Evolutionary conservation across 2,113 vertebrate species (phyloP), one percentile per base, ranked within the genome.

Genomic region (Catharus minimus): DNA sequence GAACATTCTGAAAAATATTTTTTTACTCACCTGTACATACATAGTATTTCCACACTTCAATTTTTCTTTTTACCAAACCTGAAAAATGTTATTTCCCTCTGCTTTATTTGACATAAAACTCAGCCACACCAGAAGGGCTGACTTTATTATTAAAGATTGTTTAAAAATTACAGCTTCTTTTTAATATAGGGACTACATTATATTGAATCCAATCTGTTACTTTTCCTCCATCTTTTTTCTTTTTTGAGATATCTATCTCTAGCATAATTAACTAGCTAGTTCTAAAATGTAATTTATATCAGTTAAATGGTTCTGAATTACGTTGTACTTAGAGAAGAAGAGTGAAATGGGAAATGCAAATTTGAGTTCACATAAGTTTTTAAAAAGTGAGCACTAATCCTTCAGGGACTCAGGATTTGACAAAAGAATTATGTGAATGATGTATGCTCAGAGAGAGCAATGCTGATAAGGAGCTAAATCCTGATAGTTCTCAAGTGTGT

Each of bases 271-370:
- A 71, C 62, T 84, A 82, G 66, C 43, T 89, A 38, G 50, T 90
- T 92, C 77, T 91, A 82, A 97, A 94, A 74, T 89, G 65, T 61
- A 95, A 90, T 95, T 93, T 91, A 75, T 95, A 94, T 96, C 39
- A 92, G 50, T 81, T 58, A 93, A 61, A 91, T 76, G 21, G 18
- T n/a, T 75, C 90, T 77, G 86, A 76, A 90, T 93, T 87, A 83
- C 44, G 28, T 71, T 88, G 20, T 86, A 86, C 39, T 93, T 82
- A 84, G 33, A 89, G 24, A 92, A 47, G 75, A 46, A 85, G 36
- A 67, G 20, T 78, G 49, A 92, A 90, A 94, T 41, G 53, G 27
- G 33, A 96, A 94, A 96, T 86, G 90, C 44, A 91, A 62, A 96
- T 87, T 49, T 88, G 61, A 88, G 78, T 69, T 93, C 80, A 76